A percentile compares a stretch with the other conserved stretches of the same genome.
Conservation (phyloP, 2,888 invertebrate genomes). For the Antheraea yamamai region DNA sequence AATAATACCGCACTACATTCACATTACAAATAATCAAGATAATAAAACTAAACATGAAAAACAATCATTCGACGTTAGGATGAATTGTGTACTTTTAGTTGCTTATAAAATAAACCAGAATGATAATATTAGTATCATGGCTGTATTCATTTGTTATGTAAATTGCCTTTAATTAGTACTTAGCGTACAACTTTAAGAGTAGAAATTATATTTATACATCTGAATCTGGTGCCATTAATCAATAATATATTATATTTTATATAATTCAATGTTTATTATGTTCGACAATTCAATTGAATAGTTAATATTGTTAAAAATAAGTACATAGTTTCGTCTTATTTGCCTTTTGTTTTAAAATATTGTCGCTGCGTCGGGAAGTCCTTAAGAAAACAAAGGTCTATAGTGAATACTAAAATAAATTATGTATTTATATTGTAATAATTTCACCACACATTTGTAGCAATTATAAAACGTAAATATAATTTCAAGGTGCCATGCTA, state of each 20-base stretch:
- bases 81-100: background rate
- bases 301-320: background rate
- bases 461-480: too few species aligned
- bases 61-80: background rate
- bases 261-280: background rate
- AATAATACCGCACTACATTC: background rate
- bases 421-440: too few species aligned
- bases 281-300: background rate
- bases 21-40: background rate
- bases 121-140: background rate
- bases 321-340: background rate
- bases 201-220: background rate
- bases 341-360: background rate
- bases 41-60: background rate
- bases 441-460: too few species aligned
- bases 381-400: background rate
- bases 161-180: background rate
- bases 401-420: too few species aligned
- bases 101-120: background rate
- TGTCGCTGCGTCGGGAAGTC: background rate
- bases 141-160: background rate
- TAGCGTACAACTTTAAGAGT: background rate
- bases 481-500: too few species aligned
- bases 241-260: background rate
- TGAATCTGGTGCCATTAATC: background rate